These are phyloP conservation scores for Gari tellinella DNA, from an alignment of 2,888 invertebrate genomes.

Conservation along the genomic window DNA sequence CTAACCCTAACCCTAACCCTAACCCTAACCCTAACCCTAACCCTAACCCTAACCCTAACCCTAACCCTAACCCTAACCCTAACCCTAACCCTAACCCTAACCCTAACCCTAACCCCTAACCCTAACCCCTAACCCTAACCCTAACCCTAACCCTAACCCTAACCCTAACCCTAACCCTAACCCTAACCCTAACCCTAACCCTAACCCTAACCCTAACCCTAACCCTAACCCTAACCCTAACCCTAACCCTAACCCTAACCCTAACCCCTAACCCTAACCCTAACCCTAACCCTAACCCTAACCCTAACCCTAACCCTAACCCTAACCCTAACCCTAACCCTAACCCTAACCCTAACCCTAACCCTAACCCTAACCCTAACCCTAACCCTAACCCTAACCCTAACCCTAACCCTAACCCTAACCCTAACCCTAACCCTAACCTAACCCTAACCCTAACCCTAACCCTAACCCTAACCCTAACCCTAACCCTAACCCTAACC, in stretches of 20 bases:
- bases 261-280: conserved; percentile 61
- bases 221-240: conserved; percentile 62
- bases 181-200: conserved; percentile 35
- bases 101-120: too few relatives aligned
- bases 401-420: too few relatives aligned
- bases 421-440: too few relatives aligned
- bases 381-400: conserved; percentile 61
- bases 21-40: conserved; percentile 51
- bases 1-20: conserved; percentile 54
- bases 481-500: too few relatives aligned
- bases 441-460: too few relatives aligned
- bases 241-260: too few relatives aligned
- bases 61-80: conserved; percentile 30
- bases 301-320: conserved; percentile 48
- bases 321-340: conserved; percentile 57
- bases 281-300: conserved; percentile 65
- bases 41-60: conserved; percentile 36
- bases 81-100: conserved; percentile 24
- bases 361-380: conserved; percentile 60
- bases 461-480: too few relatives aligned
- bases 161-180: conserved; percentile 12
- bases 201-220: conserved; percentile 55
- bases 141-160: conserved; percentile 26
- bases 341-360: conserved; percentile 34
- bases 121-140: too few relatives aligned